phyloP scores from a whole-genome alignment of 2,113 vertebrate species.

The Corvus cornix region DNA sequence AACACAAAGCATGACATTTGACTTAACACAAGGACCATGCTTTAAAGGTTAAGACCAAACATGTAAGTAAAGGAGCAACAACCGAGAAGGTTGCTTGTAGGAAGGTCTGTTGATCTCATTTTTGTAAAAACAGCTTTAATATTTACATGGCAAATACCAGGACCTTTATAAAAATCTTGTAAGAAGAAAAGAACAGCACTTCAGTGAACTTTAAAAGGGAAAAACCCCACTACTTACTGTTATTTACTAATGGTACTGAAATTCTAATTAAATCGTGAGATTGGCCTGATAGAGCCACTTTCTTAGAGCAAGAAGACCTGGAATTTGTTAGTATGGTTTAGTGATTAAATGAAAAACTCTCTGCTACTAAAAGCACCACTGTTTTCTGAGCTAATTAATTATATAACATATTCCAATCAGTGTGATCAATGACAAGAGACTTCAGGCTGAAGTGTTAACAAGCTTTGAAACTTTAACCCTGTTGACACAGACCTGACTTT shows the following conservation, averaged over 20 bases:
- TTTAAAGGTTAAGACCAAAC: neutral
- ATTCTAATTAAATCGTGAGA: neutral
- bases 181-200: neutral
- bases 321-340: neutral
- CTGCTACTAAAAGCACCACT: rapidly evolving
- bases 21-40: neutral
- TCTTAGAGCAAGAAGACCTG: neutral
- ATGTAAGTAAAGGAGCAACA: neutral
- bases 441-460: neutral
- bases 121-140: neutral
- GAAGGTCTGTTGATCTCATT: neutral
- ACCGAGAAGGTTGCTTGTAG: neutral
- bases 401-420: neutral
- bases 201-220: neutral
- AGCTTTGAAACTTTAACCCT: neutral
- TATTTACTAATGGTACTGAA: neutral
- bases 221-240: rapidly evolving
- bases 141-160: neutral
- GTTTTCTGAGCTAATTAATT: neutral
- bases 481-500: neutral
- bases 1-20: neutral
- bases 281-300: neutral
- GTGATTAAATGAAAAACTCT: rapidly evolving
- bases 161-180: neutral
- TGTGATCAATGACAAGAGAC: neutral